Conservation (phyloP, 1,140 invertebrate species). For the Plutomurus gul region DNA sequence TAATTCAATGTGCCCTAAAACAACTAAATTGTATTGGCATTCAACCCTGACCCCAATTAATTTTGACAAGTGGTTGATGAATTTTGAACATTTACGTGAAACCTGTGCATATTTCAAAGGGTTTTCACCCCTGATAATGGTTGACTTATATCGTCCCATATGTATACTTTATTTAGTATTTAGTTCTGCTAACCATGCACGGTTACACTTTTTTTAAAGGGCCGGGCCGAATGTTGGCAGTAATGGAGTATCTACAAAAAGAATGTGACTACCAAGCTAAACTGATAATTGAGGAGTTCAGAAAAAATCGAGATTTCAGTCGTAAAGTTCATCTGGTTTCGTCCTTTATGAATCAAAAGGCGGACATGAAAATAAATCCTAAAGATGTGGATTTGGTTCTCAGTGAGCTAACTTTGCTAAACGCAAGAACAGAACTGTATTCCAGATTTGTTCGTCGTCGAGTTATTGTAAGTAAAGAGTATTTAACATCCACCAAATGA, state of each 20-base stretch:
- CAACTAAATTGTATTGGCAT: too few relatives aligned
- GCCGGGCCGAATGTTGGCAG: conserved; percentile 72
- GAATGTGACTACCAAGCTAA: conserved; percentile 81
- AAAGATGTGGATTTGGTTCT: conserved; percentile 86
- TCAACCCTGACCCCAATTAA: too few relatives aligned
- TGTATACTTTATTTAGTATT: not conserved
- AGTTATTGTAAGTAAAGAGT: conserved; percentile 66
- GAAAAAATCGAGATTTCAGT: conserved; percentile 71
- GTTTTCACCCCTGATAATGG: too few relatives aligned
- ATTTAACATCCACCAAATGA: too few relatives aligned
- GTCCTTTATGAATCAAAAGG: conserved; percentile 59
- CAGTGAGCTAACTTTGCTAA: conserved; percentile 88
- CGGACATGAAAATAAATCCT: conserved; percentile 66
- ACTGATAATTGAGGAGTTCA: conserved; percentile 77
- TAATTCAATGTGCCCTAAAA: too few relatives aligned
- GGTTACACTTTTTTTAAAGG: conserved; percentile 58
- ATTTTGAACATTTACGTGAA: too few relatives aligned
- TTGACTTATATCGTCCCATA: too few relatives aligned
- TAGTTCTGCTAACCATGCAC: too few relatives aligned
- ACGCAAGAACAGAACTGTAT: conserved; percentile 87
- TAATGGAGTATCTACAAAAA: conserved; percentile 75
- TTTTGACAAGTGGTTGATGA: too few relatives aligned
- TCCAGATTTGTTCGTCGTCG: conserved; percentile 83
- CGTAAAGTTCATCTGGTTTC: conserved; percentile 69
- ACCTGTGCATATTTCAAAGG: too few relatives aligned